A percentile compares a stretch with the other conserved stretches of the same genome.
These are phyloP conservation scores for Bombycilla garrulus DNA, from an alignment of 2,113 vertebrate genomes.

Conservation along the genomic window DNA sequence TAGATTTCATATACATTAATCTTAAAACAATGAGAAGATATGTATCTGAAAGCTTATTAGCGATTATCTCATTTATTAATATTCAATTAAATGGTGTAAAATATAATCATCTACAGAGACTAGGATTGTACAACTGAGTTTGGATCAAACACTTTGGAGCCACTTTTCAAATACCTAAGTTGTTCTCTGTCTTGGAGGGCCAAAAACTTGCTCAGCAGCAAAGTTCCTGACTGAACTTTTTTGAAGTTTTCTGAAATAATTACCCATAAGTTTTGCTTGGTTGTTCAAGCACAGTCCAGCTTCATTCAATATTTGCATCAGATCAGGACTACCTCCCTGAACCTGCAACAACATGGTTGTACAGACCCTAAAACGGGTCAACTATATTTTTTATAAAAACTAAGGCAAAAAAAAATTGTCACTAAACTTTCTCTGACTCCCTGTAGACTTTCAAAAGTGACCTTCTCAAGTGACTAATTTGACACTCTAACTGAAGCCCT, in stretches of 20 bases:
- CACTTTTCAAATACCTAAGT: neutral
- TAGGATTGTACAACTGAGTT: neutral
- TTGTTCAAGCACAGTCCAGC: neutral
- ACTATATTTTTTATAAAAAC: neutral
- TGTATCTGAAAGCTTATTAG: neutral
- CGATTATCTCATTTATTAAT: neutral
- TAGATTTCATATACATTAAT: neutral
- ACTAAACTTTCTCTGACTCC: neutral
- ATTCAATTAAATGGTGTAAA: neutral
- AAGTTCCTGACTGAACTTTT: neutral
- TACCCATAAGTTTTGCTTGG: neutral
- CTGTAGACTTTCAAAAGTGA: neutral
- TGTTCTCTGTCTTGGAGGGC: neutral
- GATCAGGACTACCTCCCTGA: neutral
- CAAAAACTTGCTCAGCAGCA: neutral
- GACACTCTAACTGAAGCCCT: fast-evolving
- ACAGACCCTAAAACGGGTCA: neutral
- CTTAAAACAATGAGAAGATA: neutral
- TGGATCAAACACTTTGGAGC: neutral
- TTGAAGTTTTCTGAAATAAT: neutral
- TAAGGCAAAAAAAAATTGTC: neutral
- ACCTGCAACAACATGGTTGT: neutral
- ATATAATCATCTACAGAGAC: neutral
- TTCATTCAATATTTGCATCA: neutral
- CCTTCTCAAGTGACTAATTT: neutral